Conservation (phyloP, 2,888 invertebrate species). For the Dorcus hopei region DNA sequence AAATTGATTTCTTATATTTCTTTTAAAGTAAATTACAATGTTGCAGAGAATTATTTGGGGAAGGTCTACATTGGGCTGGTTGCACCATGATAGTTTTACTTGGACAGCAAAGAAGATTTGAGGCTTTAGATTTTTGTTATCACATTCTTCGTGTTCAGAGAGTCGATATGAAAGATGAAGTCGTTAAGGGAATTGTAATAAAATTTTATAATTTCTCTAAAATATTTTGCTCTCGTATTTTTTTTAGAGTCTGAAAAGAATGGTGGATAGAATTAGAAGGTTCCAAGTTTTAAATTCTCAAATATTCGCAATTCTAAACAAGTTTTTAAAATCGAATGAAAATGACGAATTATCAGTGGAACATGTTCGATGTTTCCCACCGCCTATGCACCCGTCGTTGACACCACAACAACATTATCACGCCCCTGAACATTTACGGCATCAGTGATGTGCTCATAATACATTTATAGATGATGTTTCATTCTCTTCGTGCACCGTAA, state of each 20-base stretch:
- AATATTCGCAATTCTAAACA: conserved; percentile 92
- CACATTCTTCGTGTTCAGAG: conserved; percentile 94
- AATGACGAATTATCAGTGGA: conserved; percentile 85
- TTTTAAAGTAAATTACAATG: neutral
- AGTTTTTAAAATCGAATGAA: conserved; percentile 85
- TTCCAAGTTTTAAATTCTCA: conserved; percentile 99
- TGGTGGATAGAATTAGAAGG: conserved; percentile 95
- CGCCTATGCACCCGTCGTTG: conserved; percentile 78
- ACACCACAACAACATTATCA: conserved; percentile 57
- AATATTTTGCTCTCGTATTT: conserved; percentile 9
- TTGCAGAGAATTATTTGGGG: conserved; percentile 90
- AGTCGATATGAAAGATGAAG: conserved; percentile 93
- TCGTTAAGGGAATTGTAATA: conserved; percentile 77
- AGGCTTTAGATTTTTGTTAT: conserved; percentile 97
- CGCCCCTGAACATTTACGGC: conserved; percentile 58
- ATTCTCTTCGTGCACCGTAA: no score
- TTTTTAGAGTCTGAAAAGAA: conserved; percentile 82
- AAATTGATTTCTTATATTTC: neutral
- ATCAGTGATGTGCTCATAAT: conserved; percentile 23
- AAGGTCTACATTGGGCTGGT: conserved; percentile 98
- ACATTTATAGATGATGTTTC: no score
- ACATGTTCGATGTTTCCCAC: conserved; percentile 95
- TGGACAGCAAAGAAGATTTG: conserved; percentile 93
- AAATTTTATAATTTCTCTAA: neutral
- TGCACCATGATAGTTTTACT: conserved; percentile 93